phyloP scores from a whole-genome alignment of 2,113 vertebrate species.

The Perognathus longimembris region DNA sequence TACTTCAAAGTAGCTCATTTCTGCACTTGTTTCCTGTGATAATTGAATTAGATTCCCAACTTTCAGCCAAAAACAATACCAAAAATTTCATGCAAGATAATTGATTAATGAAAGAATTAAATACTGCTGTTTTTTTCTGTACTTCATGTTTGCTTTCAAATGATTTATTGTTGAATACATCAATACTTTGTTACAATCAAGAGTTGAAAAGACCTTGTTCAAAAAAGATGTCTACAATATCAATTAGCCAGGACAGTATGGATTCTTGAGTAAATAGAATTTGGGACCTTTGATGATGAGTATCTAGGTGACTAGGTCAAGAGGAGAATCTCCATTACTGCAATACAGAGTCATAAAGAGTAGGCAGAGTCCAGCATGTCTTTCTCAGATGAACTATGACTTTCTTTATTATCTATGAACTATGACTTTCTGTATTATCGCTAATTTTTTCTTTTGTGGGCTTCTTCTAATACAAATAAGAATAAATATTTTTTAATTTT shows the following conservation, averaged over 20 bases:
- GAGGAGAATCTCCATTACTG: not conserved
- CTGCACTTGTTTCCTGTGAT: not conserved
- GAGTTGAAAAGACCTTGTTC: not conserved
- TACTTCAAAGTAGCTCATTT: not conserved
- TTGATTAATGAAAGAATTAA: not conserved
- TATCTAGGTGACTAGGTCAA: not conserved
- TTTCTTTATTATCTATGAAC: not conserved
- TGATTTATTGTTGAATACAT: not conserved
- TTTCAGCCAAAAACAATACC: not conserved
- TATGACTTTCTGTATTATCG: not conserved
- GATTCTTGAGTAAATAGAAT: not conserved
- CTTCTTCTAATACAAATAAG: not conserved
- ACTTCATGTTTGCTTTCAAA: slow-evolving; percentile 19
- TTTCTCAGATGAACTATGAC: not conserved
- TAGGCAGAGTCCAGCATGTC: not conserved
- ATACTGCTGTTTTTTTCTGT: not conserved
- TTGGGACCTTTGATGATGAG: not conserved
- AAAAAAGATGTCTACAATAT: not conserved
- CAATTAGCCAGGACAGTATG: not conserved
- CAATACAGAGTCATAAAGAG: not conserved
- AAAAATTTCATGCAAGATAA: not conserved
- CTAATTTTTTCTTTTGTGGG: not conserved
- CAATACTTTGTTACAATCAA: not conserved
- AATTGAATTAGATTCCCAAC: not conserved
- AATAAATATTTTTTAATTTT: not conserved